Evolutionary conservation across 2,113 vertebrate species (phyloP).

Genomic region (Equus przewalskii): DNA sequence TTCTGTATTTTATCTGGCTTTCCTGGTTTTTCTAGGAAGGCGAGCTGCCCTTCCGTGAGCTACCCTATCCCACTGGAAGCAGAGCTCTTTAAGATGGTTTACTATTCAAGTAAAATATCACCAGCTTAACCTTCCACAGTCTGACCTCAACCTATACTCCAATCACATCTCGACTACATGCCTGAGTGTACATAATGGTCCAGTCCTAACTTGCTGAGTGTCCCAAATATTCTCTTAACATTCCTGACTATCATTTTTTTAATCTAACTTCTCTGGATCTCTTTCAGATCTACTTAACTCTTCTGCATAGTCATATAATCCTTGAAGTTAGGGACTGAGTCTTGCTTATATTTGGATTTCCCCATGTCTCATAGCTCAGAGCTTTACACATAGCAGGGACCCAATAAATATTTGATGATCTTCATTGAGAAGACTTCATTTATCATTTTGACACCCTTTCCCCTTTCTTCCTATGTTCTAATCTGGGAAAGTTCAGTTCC

Average conservation of each 20-base stretch:
- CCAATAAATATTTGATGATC: conserved; percentile 49
- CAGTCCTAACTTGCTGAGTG: background rate
- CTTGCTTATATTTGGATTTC: background rate
- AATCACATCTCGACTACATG: background rate
- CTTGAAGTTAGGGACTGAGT: background rate
- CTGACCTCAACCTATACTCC: background rate
- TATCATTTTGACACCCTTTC: conserved; percentile 43
- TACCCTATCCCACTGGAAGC: background rate
- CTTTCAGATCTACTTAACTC: background rate
- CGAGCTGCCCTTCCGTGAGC: background rate
- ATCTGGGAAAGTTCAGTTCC: conserved; percentile 63
- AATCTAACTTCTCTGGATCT: background rate
- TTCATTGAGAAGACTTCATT: conserved; percentile 4
- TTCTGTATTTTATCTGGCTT: background rate
- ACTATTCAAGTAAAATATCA: background rate
- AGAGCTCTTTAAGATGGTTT: background rate
- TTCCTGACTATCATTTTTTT: background rate
- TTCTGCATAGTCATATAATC: background rate
- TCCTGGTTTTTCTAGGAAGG: background rate
- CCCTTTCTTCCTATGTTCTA: conserved; percentile 62
- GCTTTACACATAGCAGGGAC: background rate
- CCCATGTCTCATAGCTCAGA: background rate
- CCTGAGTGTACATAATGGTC: background rate
- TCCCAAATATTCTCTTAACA: background rate
- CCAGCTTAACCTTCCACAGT: background rate